phyloP scores from a whole-genome alignment of 2,888 invertebrate species.

The Cyrtodaria siliqua region DNA sequence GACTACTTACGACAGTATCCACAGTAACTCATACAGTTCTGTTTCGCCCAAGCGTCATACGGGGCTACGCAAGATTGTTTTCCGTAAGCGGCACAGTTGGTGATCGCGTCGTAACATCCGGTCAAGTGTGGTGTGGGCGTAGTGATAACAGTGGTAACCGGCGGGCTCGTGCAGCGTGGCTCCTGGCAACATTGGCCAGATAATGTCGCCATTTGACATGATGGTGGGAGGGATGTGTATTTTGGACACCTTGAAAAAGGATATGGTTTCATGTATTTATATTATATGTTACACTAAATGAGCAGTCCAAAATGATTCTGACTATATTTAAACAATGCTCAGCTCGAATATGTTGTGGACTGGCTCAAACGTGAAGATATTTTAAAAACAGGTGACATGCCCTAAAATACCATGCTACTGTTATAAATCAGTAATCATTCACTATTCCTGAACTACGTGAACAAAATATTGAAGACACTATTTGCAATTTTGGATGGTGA shows the following conservation, averaged over 20 bases:
- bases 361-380: no score
- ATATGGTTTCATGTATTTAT: no score
- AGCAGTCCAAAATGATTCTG: no score
- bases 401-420: no score
- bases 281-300: no score
- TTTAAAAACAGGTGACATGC: no score
- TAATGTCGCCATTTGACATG: conserved; percentile 63
- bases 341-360: no score
- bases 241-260: conserved; percentile 65
- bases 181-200: conserved; percentile 74
- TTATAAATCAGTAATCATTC: no score
- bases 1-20: conserved; percentile 72
- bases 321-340: no score
- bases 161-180: conserved; percentile 51
- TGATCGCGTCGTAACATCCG: conserved; percentile 64
- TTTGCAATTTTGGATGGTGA: no score
- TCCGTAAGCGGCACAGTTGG: conserved; percentile 71
- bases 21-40: conserved; percentile 72
- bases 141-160: conserved; percentile 12
- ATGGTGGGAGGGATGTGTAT: conserved; percentile 67
- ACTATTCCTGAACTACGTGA: no score
- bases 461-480: no score
- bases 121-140: conserved; percentile 43
- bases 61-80: conserved; percentile 57
- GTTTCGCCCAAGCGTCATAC: conserved; percentile 69